Evolutionary conservation across 2,888 invertebrate species (phyloP).

Genomic region (Crematogaster levior): DNA sequence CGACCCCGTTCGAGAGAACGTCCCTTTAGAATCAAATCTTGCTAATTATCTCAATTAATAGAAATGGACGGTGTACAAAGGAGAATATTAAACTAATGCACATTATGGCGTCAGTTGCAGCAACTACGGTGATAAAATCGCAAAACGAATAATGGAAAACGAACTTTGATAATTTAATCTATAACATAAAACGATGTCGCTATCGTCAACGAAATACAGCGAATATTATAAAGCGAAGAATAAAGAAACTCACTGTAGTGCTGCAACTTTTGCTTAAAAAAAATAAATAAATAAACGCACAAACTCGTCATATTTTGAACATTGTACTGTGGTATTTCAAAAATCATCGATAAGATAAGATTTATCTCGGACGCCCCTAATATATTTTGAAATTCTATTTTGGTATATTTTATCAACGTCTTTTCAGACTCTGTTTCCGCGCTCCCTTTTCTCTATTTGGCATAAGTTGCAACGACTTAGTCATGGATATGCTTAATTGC

Average conservation of each 20-base stretch:
- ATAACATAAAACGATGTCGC: not conserved
- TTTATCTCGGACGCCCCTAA: conserved; percentile 13
- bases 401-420: not conserved
- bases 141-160: conserved; percentile 9
- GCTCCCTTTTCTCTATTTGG: conserved; percentile 71
- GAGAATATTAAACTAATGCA: not conserved
- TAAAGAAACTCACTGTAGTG: not conserved
- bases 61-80: conserved; percentile 2
- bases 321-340: conserved; percentile 1
- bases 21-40: not conserved
- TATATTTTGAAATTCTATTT: conserved; percentile 14
- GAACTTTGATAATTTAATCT: not conserved
- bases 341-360: conserved; percentile 5
- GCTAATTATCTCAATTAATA: conserved; percentile 28
- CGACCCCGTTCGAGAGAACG: conserved; percentile 26
- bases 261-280: conserved; percentile 28
- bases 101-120: not conserved
- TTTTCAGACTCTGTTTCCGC: conserved; percentile 67
- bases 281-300: not conserved
- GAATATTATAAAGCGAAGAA: not conserved
- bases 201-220: not conserved
- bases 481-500: conserved; percentile 79
- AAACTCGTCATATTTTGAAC: not conserved
- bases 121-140: not conserved
- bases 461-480: conserved; percentile 69